Evolutionary conservation across 2,113 vertebrate species (phyloP).

Genomic region (Microtus richardsoni): DNA sequence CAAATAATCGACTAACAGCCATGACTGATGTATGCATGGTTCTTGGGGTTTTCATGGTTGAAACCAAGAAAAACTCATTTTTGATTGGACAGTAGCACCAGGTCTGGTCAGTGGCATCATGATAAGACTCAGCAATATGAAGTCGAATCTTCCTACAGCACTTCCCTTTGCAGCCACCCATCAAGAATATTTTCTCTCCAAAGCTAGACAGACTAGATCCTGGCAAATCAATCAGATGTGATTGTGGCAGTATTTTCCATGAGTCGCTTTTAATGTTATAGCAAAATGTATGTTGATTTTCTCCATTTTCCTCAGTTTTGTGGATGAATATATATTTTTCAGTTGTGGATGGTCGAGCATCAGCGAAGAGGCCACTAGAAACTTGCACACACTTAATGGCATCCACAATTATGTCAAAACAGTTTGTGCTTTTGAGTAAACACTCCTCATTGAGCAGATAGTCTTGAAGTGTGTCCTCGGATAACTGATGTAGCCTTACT

Average conservation of each 20-base stretch:
- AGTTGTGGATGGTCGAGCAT: constrained; percentile 94
- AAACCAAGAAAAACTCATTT: constrained; percentile 89
- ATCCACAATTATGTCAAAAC: constrained; percentile 86
- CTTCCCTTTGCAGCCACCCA: constrained; percentile 94
- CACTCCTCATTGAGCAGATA: constrained; percentile 87
- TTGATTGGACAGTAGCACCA: constrained; percentile 96
- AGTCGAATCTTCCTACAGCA: constrained; percentile 94
- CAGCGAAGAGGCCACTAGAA: constrained; percentile 91
- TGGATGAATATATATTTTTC: constrained; percentile 97
- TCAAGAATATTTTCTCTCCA: constrained; percentile 97
- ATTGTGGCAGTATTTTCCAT: constrained; percentile 92
- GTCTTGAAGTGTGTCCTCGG: constrained; percentile 88
- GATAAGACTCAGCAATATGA: constrained; percentile 93
- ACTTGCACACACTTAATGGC: constrained; percentile 88
- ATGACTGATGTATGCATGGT: constrained; percentile 96
- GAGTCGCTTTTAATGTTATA: constrained; percentile 93
- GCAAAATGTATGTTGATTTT: constrained; percentile 93
- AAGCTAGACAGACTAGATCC: constrained; percentile 94
- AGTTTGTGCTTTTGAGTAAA: constrained; percentile 86
- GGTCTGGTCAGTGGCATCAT: constrained; percentile 94
- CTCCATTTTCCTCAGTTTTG: constrained; percentile 95
- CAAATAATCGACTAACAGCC: constrained; percentile 92
- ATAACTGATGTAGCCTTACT: constrained; percentile 94
- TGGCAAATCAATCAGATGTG: constrained; percentile 91
- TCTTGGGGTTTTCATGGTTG: constrained; percentile 93